phyloP scores from a whole-genome alignment of 2,113 vertebrate genomes.

The Hassar affinis region DNA sequence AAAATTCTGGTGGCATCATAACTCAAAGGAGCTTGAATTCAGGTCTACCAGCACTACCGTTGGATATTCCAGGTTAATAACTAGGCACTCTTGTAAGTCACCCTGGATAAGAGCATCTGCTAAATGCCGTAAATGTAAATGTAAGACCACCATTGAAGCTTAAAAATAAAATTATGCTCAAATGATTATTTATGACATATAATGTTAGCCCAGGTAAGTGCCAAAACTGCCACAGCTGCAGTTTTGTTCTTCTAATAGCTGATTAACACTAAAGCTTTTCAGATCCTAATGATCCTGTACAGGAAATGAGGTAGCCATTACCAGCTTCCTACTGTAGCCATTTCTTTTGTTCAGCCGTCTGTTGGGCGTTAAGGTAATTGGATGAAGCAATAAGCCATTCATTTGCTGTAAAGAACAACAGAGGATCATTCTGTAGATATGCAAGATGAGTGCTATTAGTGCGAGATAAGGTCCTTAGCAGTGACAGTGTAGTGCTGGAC shows the following conservation, averaged over 20 bases:
- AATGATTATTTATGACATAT: neutral
- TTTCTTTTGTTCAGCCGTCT: constrained; percentile 45
- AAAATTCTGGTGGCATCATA: no score
- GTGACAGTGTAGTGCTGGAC: constrained; percentile 22
- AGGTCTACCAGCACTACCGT: no score
- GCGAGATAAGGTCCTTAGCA: constrained; percentile 30
- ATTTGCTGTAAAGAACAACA: constrained; percentile 37
- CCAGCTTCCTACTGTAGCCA: constrained; percentile 35
- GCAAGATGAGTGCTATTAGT: constrained; percentile 31
- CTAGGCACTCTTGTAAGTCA: no score
- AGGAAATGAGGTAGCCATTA: constrained; percentile 36
- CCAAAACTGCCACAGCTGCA: neutral
- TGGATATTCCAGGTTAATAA: no score
- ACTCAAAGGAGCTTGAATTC: no score
- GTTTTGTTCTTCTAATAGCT: constrained; percentile 25
- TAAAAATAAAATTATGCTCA: neutral
- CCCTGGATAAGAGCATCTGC: no score
- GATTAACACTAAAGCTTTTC: constrained; percentile 40
- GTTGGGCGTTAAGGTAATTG: constrained; percentile 45
- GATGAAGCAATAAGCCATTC: constrained; percentile 49
- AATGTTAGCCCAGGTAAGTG: neutral
- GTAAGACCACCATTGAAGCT: neutral
- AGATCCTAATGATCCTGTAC: constrained; percentile 16
- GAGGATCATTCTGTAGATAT: constrained; percentile 31
- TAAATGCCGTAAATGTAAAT: no score